Conservation (phyloP, 2,888 invertebrate genomes). For the Pteria penguin region DNA sequence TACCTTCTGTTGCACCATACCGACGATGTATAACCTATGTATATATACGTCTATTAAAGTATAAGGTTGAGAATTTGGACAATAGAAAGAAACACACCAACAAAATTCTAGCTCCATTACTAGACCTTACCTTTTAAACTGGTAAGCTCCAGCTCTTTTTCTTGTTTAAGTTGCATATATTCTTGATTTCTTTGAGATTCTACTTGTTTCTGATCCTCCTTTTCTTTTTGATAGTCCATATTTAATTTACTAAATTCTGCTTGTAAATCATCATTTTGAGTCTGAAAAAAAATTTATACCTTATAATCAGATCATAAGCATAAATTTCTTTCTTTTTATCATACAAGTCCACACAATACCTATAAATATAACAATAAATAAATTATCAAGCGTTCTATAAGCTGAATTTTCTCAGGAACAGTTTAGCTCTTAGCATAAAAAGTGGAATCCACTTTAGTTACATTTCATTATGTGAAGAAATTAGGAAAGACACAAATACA, state of each 20-base stretch:
- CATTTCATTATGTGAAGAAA: too few species aligned
- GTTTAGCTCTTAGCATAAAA: neutral
- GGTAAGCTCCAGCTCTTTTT: conserved; percentile 66
- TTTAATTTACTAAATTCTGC: conserved; percentile 58
- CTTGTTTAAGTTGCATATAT: conserved; percentile 68
- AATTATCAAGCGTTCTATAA: neutral
- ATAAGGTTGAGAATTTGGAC: too few species aligned
- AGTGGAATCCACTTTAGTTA: too few species aligned
- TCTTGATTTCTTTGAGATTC: conserved; percentile 62
- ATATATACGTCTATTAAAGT: too few species aligned
- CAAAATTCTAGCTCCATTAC: too few species aligned
- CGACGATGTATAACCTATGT: too few species aligned
- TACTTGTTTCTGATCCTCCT: conserved; percentile 60
- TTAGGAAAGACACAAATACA: too few species aligned
- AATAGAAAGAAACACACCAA: too few species aligned
- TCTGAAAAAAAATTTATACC: conserved; percentile 41
- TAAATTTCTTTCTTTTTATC: neutral
- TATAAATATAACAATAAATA: neutral
- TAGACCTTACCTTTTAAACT: conserved; percentile 67
- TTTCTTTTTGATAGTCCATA: conserved; percentile 53
- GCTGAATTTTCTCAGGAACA: neutral
- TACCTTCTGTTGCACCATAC: too few species aligned
- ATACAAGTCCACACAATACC: neutral
- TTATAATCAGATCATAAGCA: neutral
- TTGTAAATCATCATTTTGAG: conserved; percentile 69